Percentiles rank a stretch among this genome's conserved stretches.
These are phyloP conservation scores for Hanleya hanleyi DNA, from an alignment of 2,888 invertebrate genomes.

Conservation along the genomic window DNA sequence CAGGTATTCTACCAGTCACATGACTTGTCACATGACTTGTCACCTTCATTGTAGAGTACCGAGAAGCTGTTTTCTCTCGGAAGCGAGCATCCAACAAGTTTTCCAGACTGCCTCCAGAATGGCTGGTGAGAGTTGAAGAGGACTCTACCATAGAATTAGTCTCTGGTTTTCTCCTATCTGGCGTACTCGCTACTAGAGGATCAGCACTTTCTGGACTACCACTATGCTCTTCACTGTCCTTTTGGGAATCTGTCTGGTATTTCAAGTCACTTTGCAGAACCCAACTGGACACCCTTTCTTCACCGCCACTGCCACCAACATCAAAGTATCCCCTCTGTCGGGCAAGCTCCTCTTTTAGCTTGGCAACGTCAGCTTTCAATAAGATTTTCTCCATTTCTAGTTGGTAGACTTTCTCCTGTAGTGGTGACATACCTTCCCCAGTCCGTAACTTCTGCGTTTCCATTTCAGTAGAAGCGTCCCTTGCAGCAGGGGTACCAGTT, in stretches of 20 bases:
- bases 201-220: not conserved
- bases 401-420: slow-evolving; percentile 6
- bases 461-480: not conserved
- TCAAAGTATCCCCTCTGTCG: not conserved
- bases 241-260: no score
- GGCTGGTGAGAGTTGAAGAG: not conserved
- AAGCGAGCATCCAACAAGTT: slow-evolving; percentile 8
- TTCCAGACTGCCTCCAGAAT: not conserved
- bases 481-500: not conserved
- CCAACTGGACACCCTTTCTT: not conserved
- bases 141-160: not conserved
- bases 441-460: not conserved
- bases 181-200: not conserved
- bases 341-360: slow-evolving; percentile 10
- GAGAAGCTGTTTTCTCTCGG: not conserved
- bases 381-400: slow-evolving; percentile 12
- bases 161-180: not conserved
- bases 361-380: slow-evolving; percentile 11
- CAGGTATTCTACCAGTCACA: no score
- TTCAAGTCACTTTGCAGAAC: not conserved
- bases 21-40: not conserved
- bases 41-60: not conserved
- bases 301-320: not conserved
- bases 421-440: not conserved
- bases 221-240: not conserved